These are phyloP conservation scores for Anomalospiza imberbis DNA, from an alignment of 2,797 vertebrate genomes.

Conservation along the genomic window DNA sequence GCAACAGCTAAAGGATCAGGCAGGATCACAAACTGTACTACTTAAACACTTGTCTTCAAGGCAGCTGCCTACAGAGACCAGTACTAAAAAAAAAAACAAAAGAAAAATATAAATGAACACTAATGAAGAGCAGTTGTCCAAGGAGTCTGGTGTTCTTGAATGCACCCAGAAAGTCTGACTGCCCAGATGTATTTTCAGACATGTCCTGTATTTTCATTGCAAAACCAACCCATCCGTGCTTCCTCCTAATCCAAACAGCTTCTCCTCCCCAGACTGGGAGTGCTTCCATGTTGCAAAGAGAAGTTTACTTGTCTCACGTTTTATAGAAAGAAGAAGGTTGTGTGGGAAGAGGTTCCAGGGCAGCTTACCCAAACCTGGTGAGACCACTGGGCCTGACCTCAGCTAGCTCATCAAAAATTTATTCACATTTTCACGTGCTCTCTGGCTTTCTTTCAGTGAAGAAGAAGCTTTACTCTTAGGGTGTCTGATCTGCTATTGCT, in stretches of 20 bases:
- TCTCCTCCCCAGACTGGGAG: not conserved
- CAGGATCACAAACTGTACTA: not conserved
- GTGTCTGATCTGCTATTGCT: not conserved
- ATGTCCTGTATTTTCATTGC: not conserved
- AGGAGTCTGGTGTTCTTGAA: not conserved
- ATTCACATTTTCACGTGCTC: not conserved
- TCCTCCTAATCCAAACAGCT: not conserved
- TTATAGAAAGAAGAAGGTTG: not conserved
- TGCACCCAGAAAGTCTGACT: not conserved
- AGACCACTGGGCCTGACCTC: not conserved
- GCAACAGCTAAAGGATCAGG: not conserved
- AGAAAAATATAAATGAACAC: accelerated
- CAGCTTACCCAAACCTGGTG: not conserved
- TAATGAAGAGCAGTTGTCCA: not conserved
- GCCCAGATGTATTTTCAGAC: not conserved
- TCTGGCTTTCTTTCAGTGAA: not conserved
- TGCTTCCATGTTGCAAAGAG: not conserved
- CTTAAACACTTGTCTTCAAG: not conserved
- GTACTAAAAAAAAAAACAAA: not conserved
- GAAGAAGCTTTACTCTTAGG: not conserved
- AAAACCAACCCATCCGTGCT: not conserved
- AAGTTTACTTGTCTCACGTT: not conserved
- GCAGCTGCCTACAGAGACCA: not conserved
- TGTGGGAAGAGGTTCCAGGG: not conserved
- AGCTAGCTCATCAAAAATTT: accelerated